Evolutionary conservation across 2,888 invertebrate genomes (phyloP), one percentile per base, ranked within the genome.

Genomic region (Dione juno): DNA sequence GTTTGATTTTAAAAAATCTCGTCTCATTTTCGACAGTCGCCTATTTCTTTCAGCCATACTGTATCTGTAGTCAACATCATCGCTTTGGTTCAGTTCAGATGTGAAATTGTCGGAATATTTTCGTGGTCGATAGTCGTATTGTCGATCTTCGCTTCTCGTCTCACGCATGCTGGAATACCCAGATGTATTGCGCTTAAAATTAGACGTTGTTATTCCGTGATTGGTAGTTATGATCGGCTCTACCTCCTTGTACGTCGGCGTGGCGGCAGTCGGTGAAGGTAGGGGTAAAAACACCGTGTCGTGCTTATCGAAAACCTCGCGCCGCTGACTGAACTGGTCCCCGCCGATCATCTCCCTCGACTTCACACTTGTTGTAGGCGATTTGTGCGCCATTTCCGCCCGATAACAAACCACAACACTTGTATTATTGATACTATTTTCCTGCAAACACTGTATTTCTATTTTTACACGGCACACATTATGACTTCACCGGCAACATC

Each of bases 351-450:
- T 87, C 88, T 93, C 93, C 74, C 92, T 90, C 85, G 89, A 88
- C 88, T 86, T 90, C 79, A 93, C 87, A 82, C 91, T 90, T 77
- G 84, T 84, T 77, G 92, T 92, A 81, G 92, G 92, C 85, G 93
- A 92, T 90, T 87, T 91, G 77, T 89, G 86, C 82, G 85, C 82
- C 92, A 92, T 93, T 90, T 90, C 89, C 90, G 90, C 87, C 87
- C 89, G 88, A 91, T 92, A 87, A 90, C 86, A 91, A 89, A 92
- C 92, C 91, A 88, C 92, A 90, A 87, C 90, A 90, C 90, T 90
- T 81, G 87, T 89, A 88, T 89, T 88, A 89, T 90, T 90, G 87
- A 89, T 87, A 88, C 87, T 89, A 88, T 91, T 92, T 93, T 92
- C 92, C 91, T 89, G 89, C 87, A 88, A 88, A 88, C 90, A 88